phyloP scores from a whole-genome alignment of 2,888 invertebrate genomes.

The Cybosia mesomella region DNA sequence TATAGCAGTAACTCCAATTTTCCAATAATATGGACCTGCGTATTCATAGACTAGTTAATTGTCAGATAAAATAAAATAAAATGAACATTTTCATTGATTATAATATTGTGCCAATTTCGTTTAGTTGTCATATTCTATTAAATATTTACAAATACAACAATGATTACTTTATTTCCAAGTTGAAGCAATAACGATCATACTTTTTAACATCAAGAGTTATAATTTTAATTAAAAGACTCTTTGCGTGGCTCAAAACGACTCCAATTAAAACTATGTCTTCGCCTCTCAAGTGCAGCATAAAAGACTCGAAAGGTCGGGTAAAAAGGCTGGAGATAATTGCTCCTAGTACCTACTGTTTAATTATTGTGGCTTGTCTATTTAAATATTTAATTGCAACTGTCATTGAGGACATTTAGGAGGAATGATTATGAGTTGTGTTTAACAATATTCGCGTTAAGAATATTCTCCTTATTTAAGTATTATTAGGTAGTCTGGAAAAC shows the following conservation, averaged over 20 bases:
- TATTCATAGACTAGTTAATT: too few relatives aligned
- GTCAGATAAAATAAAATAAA: too few relatives aligned
- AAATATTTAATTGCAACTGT: conserved; percentile 53
- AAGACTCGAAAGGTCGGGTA: conserved; percentile 70
- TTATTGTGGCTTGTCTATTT: conserved; percentile 71
- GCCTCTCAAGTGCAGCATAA: conserved; percentile 68
- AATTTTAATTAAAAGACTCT: conserved; percentile 81
- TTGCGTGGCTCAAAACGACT: conserved; percentile 77
- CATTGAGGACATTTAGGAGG: conserved; percentile 12
- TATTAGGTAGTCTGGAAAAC: background rate
- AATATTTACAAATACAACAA: background rate
- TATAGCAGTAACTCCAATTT: background rate
- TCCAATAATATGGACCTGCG: too few relatives aligned
- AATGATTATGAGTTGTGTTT: conserved; percentile 12
- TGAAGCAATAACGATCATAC: conserved; percentile 64
- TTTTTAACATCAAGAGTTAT: conserved; percentile 76
- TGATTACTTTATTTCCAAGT: conserved; percentile 45
- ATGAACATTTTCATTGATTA: too few relatives aligned
- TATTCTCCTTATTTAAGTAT: background rate
- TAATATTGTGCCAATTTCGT: too few relatives aligned
- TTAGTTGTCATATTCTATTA: background rate
- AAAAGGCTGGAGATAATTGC: conserved; percentile 76
- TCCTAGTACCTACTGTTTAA: conserved; percentile 66
- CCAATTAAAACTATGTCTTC: conserved; percentile 85
- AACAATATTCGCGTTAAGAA: background rate